phyloP scores from a whole-genome alignment of 2,797 vertebrate genomes.

The Cygnus olor region DNA sequence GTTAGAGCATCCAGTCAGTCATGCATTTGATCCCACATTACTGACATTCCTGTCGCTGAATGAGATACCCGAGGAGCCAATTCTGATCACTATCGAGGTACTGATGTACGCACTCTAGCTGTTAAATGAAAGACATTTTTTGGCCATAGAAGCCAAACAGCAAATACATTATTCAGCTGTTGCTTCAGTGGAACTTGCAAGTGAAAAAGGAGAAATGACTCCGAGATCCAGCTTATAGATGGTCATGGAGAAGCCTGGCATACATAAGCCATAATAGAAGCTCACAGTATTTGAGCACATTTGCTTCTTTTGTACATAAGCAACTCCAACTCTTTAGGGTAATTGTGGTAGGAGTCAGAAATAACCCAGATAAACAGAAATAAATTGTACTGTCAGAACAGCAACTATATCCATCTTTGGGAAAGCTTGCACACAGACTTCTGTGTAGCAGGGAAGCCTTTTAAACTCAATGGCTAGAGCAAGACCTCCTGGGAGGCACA shows the following conservation, averaged over 20 bases:
- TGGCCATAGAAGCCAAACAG: not conserved
- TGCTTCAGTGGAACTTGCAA: not conserved
- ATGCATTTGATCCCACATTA: constrained; percentile 5
- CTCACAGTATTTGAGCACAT: not conserved
- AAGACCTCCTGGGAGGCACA: constrained; percentile 41
- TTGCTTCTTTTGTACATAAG: not conserved
- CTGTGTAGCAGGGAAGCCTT: not conserved
- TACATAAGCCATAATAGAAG: not conserved
- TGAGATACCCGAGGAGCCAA: not conserved
- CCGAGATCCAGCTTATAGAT: not conserved
- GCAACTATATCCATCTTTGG: constrained; percentile 48
- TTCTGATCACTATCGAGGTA: constrained; percentile 24
- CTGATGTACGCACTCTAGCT: not conserved
- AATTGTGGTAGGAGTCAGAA: constrained; percentile 15
- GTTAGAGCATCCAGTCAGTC: not conserved
- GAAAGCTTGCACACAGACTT: constrained; percentile 5
- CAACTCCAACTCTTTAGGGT: not conserved
- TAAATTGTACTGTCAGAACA: not conserved
- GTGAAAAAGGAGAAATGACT: not conserved
- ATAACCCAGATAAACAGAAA: constrained; percentile 22
- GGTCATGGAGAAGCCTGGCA: not conserved
- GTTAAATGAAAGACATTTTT: constrained; percentile 25
- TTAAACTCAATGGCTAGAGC: not conserved
- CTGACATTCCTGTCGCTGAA: constrained; percentile 21
- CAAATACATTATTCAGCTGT: not conserved